Evolutionary conservation across 2,797 vertebrate species (phyloP), one percentile per base, ranked within the genome.

Genomic region (Bryconaethiops microstoma): DNA sequence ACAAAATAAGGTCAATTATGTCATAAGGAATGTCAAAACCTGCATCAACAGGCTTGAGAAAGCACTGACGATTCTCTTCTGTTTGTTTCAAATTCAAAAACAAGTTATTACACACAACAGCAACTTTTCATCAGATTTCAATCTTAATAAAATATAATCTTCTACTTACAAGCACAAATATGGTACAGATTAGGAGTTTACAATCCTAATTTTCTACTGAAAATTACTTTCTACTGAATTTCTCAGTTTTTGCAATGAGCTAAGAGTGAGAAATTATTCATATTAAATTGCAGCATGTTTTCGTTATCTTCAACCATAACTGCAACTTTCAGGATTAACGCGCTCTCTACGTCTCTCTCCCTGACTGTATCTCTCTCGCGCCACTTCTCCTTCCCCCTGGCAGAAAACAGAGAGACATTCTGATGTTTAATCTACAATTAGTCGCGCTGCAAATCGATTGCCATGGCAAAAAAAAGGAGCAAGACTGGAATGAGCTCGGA

Each of bases 371-470:
- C 62, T 23, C 71, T 52, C 9, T 29, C 25, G 39, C 48, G 13
- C 29, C 48, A 54, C 29, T 55, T 57, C 77, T 59, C 63, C 8
- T 29, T 74, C 84, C 83, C 76, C 57, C 84, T 62, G 70, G 82
- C 84, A 50, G 81, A 77, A 68, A 70, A 83, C 35, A 35, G 81
- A 78, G 84, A 87, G 85, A 88, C 42, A 48, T 84, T 88, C 59
- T 75, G 79, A 87, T 83, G 84, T 86, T 89, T 91, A 91, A 89
- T 88, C 87, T 76, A 82, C 77, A 83, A 83, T 90, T 90, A 91
- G 90, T 91, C 88, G 87, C 74, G 74, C 88, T 84, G 70, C 42
- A 90, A 92, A 92, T 87, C 89, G 86, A 92, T 91, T 90, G 80
- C 77, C 85, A 85, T 85, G 42, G 68, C 39, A 85, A 75, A 82